phyloP scores from a whole-genome alignment of 2,888 invertebrate species.

The Teleogryllus oceanicus region DNA sequence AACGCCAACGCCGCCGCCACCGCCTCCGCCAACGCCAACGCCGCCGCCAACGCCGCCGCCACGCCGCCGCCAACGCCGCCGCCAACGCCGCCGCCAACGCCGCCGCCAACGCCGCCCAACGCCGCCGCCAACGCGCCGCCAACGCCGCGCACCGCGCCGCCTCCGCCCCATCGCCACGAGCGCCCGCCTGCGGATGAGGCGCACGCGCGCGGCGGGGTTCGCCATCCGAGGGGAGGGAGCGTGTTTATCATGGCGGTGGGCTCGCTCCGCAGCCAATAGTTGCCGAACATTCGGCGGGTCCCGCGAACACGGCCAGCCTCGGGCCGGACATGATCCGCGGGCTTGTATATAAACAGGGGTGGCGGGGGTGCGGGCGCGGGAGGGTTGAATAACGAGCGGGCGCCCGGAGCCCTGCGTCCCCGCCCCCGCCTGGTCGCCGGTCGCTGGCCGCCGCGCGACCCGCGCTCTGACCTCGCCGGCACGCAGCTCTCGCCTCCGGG shows the following conservation, averaged over 20 bases:
- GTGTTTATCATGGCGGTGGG: constrained; percentile 18
- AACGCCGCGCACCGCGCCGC: too few relatives aligned
- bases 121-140: not conserved
- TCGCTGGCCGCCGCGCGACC: not conserved
- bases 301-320: constrained; percentile 10
- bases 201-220: not conserved
- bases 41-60: not conserved
- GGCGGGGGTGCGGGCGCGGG: not conserved
- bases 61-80: not conserved
- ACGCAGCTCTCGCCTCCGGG: not conserved
- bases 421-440: not conserved
- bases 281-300: constrained; percentile 4
- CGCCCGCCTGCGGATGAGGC: not conserved
- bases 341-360: constrained; percentile 5
- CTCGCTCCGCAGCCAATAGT: constrained; percentile 9
- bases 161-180: not conserved
- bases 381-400: not conserved
- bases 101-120: not conserved
- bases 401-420: not conserved
- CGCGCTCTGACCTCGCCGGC: not conserved
- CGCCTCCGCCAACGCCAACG: not conserved
- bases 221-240: not conserved
- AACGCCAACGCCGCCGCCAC: not conserved
- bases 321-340: constrained; percentile 18
- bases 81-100: not conserved